A percentile compares a stretch with the other conserved stretches of the same genome.
Evolutionary conservation across 2,888 invertebrate genomes (phyloP).

Genomic region (Tupiocoris notatus): DNA sequence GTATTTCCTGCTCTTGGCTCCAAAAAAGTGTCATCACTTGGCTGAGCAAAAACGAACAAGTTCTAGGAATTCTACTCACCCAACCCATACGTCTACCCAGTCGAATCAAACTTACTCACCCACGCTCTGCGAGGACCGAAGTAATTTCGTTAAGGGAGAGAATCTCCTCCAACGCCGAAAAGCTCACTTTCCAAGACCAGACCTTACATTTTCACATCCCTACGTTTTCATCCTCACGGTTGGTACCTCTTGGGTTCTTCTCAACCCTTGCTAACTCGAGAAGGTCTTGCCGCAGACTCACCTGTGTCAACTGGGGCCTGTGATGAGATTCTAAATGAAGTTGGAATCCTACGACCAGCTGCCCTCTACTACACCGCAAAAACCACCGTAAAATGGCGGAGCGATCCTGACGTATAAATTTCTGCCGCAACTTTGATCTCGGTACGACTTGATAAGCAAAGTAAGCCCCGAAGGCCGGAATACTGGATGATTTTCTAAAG

Average conservation of each 20-base stretch:
- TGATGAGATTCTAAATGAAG: background rate
- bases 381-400: background rate
- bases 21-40: background rate
- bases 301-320: background rate
- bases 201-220: background rate
- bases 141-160: background rate
- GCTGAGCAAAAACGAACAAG: background rate
- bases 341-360: background rate
- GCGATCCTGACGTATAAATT: background rate
- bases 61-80: background rate
- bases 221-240: background rate
- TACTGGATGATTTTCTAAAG: too few species aligned
- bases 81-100: background rate
- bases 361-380: background rate
- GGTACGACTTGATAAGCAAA: background rate
- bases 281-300: background rate
- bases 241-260: background rate
- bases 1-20: too few species aligned
- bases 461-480: too few species aligned
- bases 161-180: background rate
- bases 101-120: background rate
- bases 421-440: background rate
- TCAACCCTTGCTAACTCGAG: background rate
- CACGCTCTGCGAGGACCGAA: background rate
- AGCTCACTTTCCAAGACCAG: background rate